Evolutionary conservation across 2,888 invertebrate genomes (phyloP).

Genomic region (Calameuta filiformis): DNA sequence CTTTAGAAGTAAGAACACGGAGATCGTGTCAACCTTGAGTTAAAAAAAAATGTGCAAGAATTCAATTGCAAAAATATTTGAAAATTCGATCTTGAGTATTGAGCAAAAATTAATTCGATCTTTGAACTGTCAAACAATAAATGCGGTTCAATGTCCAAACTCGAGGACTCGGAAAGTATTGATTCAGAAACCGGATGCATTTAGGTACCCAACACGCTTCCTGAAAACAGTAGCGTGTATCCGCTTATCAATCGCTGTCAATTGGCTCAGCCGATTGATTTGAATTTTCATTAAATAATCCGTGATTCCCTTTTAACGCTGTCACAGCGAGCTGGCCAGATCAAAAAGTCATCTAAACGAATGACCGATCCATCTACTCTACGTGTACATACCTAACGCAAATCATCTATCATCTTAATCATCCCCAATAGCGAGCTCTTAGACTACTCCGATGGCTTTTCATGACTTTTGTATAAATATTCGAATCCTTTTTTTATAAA

Average conservation of each 20-base stretch:
- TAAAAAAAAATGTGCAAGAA: neutral
- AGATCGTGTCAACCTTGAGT: conserved; percentile 44
- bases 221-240: neutral
- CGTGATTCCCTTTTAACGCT: neutral
- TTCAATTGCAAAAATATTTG: neutral
- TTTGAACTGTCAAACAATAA: neutral
- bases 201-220: neutral
- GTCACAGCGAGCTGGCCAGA: neutral
- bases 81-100: neutral
- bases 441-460: neutral
- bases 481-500: neutral
- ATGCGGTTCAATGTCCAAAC: neutral
- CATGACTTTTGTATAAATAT: neutral
- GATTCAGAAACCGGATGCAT: neutral
- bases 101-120: neutral
- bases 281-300: neutral
- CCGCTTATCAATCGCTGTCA: neutral
- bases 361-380: neutral
- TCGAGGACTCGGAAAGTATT: neutral
- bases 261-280: neutral
- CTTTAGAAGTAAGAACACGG: conserved; percentile 51
- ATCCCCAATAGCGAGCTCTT: neutral
- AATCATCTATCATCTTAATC: neutral
- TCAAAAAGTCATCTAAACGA: neutral
- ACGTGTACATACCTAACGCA: neutral